Evolutionary conservation across 30 jellyfish, hydroid and myxozoan species (phyloP), one percentile per base, ranked within the genome.

Genomic region (Chrysaora quinquecirrha): DNA sequence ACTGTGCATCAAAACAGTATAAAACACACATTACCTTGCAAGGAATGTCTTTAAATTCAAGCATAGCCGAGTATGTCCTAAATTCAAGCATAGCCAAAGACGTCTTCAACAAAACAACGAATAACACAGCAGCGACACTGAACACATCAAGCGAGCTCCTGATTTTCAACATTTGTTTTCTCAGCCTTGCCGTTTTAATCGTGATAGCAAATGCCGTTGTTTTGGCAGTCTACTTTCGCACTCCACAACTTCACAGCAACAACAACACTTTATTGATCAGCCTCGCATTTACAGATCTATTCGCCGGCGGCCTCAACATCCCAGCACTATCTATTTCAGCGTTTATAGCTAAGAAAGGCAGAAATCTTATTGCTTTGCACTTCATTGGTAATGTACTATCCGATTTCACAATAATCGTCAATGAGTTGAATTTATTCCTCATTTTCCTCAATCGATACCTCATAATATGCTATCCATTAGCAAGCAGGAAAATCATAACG

Each of bases 351-450:
- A 64, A 48, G 4, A 16, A 18, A 1, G 49, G 54, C 0, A 70
- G 32, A 6, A 48, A 35, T 49, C 29, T 7, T 19, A 43, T 70
- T 7, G 73, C 92, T 0, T 63, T 82, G 34, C 31, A 31, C 35
- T 82, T 82, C 72, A 9, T 82, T 6, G 92, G 60, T 1, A 69
- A 82, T 38, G 92, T 82, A 18, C 31, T 82, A 3, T 82, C 92
- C 25, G 92, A 82, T 47, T 82, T 82, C 49, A 52, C 73, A 1
- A 84, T 84, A 0, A 84, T 64, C 11, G 87, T 64, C 63, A 73
- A 84, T 47, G 87, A 84, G 74, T 67, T 84, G 83, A 84, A 84
- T 49, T 52, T 74, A 54, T 84, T 84, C 52, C 87, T 84, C 24
- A 74, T 84, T 0, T 84, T 84, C 76, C 56, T 73, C 60, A 85